Conservation (phyloP, 64 coral and sea anemone genomes). For the Montipora capricornis region DNA sequence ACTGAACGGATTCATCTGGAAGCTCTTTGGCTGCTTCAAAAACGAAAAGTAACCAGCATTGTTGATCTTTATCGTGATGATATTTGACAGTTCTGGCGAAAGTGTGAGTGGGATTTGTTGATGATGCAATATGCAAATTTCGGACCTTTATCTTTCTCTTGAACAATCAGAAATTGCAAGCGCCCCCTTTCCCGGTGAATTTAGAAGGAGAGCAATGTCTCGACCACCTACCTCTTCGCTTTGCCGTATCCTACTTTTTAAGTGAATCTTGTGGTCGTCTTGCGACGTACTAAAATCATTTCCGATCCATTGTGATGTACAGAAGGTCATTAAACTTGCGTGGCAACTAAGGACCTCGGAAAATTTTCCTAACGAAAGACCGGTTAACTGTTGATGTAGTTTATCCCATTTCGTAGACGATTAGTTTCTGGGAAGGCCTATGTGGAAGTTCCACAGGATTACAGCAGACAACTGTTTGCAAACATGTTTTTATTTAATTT, state of each 20-base stretch:
- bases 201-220: not conserved
- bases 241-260: too few relatives aligned
- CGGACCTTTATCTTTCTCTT: not conserved
- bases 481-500: not conserved
- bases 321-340: too few relatives aligned
- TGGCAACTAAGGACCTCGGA: too few relatives aligned
- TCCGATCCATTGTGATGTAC: too few relatives aligned
- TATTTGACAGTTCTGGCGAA: not conserved
- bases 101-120: not conserved
- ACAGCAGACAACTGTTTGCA: not conserved
- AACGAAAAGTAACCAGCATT: not conserved
- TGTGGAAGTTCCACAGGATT: not conserved
- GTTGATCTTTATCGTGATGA: not conserved
- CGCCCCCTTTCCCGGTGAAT: not conserved
- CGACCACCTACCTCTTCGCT: not conserved
- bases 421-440: not conserved
- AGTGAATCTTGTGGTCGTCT: too few relatives aligned
- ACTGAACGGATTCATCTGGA: not conserved
- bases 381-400: too few relatives aligned
- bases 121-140: constrained; percentile 35
- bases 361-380: too few relatives aligned
- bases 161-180: too few relatives aligned
- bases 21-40: not conserved
- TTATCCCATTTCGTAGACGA: not conserved
- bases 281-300: too few relatives aligned